Evolutionary conservation across 2,888 invertebrate genomes (phyloP), one percentile per base, ranked within the genome.

Genomic region (Hoplodrina ambigua): DNA sequence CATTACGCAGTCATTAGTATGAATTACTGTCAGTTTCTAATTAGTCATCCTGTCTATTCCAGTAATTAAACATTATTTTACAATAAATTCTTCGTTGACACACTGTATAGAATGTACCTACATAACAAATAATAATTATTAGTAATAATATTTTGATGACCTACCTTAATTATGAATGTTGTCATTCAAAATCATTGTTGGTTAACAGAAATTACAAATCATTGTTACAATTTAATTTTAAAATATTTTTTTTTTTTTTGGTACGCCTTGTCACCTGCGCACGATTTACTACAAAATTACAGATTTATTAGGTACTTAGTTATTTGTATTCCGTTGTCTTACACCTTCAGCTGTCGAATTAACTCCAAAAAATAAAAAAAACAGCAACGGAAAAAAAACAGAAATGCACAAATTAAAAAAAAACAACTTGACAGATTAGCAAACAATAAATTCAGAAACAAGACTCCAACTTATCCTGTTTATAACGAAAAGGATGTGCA

Each of bases 11-110:
- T 30, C 41, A 56, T 81, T 63, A 78, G 50, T 70, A 58, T 13
- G 62, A 82, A 82, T 68, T 64, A 73, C 55, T 65, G 66, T 58
- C 74, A 70, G 77, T 75, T 78, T 78, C 75, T 78, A 71, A 72
- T 88, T 78, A 85, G 71, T 87, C 87, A 87, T 78, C 25, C 33
- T 30, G 17, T 59, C 44, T 60, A 33, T 85, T 82, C 80, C 80
- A 64, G 17, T 46, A 65, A 84, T 73, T 70, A 61, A 56, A 57
- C 67, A 65, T 67, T 69, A 69, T 67, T 56, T 81, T 74, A 72
- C 72, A 71, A 56, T 76, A 67, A 75, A 72, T 64, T 52, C 69
- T n/a, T 69, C 11, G 56, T 69, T 80, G 55, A 73, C 77, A 72
- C 63, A 77, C 50, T 55, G 13, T 54, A 52, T 41, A 56, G 19